phyloP scores from a whole-genome alignment of 2,113 vertebrate genomes.

The Megaceryle maxima region DNA sequence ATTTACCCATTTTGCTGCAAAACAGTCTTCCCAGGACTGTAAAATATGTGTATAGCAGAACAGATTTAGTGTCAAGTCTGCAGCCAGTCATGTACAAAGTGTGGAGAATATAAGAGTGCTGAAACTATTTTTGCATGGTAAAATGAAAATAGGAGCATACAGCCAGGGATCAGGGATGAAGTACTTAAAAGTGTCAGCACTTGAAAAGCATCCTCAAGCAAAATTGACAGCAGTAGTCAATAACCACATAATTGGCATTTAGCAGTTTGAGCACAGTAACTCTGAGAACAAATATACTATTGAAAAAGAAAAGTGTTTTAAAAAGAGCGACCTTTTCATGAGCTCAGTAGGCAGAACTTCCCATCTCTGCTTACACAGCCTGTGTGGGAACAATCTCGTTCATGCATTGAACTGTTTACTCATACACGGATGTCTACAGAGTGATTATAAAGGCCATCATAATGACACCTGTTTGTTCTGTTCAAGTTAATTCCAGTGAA shows the following conservation, averaged over 20 bases:
- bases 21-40: background rate
- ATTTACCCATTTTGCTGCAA: background rate
- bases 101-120: background rate
- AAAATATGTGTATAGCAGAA: background rate
- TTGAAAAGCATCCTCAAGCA: background rate
- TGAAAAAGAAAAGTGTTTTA: background rate
- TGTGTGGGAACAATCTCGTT: background rate
- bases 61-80: background rate
- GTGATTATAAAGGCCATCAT: background rate
- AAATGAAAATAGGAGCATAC: background rate
- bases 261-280: background rate
- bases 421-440: background rate
- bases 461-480: conserved; percentile 5
- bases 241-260: background rate
- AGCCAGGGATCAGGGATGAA: background rate
- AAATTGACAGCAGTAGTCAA: background rate
- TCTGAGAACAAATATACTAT: background rate
- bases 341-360: background rate
- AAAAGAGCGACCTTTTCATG: background rate
- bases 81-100: background rate
- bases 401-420: background rate
- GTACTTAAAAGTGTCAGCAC: background rate
- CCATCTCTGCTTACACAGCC: background rate
- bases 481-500: conserved; percentile 25
- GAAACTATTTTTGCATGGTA: background rate